Evolutionary conservation across 2,113 vertebrate species (phyloP).

Genomic region (Mugil cephalus): DNA sequence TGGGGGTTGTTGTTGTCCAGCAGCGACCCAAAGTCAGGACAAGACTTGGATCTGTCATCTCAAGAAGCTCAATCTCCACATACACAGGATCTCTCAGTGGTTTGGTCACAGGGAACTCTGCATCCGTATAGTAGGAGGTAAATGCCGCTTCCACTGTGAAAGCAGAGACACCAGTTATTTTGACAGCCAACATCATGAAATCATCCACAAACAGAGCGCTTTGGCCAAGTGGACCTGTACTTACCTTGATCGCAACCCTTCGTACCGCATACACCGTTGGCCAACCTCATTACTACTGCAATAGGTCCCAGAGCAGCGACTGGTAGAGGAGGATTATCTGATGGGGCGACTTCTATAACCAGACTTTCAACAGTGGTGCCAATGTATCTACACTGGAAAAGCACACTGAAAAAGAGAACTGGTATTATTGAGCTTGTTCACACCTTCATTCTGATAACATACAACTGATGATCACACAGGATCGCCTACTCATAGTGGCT

Average conservation of each 20-base stretch:
- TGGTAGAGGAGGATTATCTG: slow-evolving; percentile 16
- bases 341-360: slow-evolving; percentile 26
- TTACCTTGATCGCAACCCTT: slow-evolving; percentile 80
- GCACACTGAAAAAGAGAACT: slow-evolving; percentile 50
- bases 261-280: slow-evolving; percentile 68
- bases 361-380: slow-evolving; percentile 59
- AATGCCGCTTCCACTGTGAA: slow-evolving; percentile 71
- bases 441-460: background rate
- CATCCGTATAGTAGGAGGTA: slow-evolving; percentile 64
- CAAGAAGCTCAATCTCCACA: slow-evolving; percentile 85
- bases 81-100: slow-evolving; percentile 84
- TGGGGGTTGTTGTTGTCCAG: slow-evolving; percentile 63
- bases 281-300: slow-evolving; percentile 72
- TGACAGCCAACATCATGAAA: slow-evolving; percentile 1
- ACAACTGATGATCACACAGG: background rate
- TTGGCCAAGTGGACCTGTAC: background rate
- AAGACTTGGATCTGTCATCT: slow-evolving; percentile 83
- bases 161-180: slow-evolving; percentile 11
- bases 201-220: background rate
- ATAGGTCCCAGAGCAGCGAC: slow-evolving; percentile 67
- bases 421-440: background rate
- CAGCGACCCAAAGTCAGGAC: slow-evolving; percentile 73
- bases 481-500: slow-evolving; percentile 73
- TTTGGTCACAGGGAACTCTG: slow-evolving; percentile 80
- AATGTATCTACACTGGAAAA: slow-evolving; percentile 76